A percentile compares a stretch with the other conserved stretches of the same genome.
phyloP scores from a whole-genome alignment of 2,113 vertebrate species.

The Heptranchias perlo region DNA sequence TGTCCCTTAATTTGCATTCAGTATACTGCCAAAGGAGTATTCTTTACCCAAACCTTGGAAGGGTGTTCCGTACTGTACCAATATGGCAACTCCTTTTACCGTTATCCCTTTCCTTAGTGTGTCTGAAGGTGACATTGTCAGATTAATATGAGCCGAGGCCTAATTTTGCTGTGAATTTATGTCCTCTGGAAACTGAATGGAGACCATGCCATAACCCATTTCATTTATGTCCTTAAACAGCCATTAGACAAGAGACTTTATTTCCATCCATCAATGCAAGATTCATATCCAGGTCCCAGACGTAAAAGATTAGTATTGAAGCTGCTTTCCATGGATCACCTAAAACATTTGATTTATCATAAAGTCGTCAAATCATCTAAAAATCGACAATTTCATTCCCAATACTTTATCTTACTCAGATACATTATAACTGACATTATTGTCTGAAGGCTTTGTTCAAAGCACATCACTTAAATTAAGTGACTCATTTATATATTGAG shows the following conservation, averaged over 20 bases:
- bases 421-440: not conserved
- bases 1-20: not conserved
- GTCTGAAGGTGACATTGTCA: not conserved
- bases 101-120: not conserved
- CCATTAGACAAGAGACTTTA: constrained; percentile 8
- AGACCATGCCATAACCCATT: not conserved
- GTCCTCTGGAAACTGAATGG: not conserved
- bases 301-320: not conserved
- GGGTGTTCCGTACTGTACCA: not conserved
- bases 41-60: not conserved
- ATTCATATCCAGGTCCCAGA: not conserved
- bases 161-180: not conserved
- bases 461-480: not conserved
- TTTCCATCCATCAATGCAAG: not conserved
- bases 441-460: not conserved
- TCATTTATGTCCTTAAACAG: not conserved
- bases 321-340: not conserved
- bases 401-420: not conserved
- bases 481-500: not conserved
- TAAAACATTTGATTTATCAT: not conserved
- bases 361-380: not conserved
- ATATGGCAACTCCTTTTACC: not conserved
- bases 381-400: not conserved
- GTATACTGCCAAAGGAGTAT: not conserved
- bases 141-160: not conserved